phyloP scores from a whole-genome alignment of 2,797 vertebrate species.

The Cyprinodon diabolis region DNA sequence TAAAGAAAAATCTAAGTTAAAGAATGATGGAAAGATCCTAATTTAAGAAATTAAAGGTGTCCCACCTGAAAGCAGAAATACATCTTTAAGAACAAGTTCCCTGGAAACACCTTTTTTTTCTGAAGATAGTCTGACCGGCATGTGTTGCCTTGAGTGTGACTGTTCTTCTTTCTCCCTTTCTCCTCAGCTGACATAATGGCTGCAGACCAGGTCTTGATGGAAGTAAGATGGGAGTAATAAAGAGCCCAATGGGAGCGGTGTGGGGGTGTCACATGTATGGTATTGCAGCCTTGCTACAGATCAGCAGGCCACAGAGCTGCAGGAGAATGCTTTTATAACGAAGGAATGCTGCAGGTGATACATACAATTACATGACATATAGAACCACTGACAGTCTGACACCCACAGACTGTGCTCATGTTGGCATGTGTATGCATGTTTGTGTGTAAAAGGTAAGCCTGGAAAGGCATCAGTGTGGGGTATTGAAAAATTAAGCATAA shows the following conservation, averaged over 20 bases:
- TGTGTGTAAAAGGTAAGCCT: slow-evolving; percentile 2
- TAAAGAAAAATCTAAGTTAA: slow-evolving; percentile 28
- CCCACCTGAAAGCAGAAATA: slow-evolving; percentile 55
- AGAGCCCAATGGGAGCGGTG: slow-evolving; percentile 69
- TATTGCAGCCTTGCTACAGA: slow-evolving; percentile 62
- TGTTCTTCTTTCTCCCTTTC: slow-evolving; percentile 72
- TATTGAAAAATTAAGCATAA: slow-evolving; percentile 32
- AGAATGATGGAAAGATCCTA: slow-evolving; percentile 32
- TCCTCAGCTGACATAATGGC: slow-evolving; percentile 76
- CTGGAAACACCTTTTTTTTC: slow-evolving; percentile 60
- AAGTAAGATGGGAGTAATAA: slow-evolving; percentile 74
- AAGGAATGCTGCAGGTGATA: slow-evolving; percentile 82
- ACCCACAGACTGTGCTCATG: slow-evolving; percentile 61
- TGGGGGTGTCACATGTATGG: slow-evolving; percentile 67
- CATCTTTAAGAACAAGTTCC: slow-evolving; percentile 56
- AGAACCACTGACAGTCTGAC: slow-evolving; percentile 80
- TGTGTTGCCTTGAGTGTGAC: slow-evolving; percentile 71
- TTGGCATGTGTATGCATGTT: slow-evolving; percentile 16
- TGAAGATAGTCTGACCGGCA: slow-evolving; percentile 62
- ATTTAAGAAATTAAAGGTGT: slow-evolving; percentile 44
- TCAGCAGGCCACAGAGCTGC: slow-evolving; percentile 66
- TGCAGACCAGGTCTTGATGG: slow-evolving; percentile 70
- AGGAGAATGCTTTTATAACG: slow-evolving; percentile 79
- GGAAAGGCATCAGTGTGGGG: slow-evolving; percentile 6
- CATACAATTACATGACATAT: slow-evolving; percentile 81